Evolutionary conservation across 2,888 invertebrate genomes (phyloP).

Genomic region (Sabatieria punctata): DNA sequence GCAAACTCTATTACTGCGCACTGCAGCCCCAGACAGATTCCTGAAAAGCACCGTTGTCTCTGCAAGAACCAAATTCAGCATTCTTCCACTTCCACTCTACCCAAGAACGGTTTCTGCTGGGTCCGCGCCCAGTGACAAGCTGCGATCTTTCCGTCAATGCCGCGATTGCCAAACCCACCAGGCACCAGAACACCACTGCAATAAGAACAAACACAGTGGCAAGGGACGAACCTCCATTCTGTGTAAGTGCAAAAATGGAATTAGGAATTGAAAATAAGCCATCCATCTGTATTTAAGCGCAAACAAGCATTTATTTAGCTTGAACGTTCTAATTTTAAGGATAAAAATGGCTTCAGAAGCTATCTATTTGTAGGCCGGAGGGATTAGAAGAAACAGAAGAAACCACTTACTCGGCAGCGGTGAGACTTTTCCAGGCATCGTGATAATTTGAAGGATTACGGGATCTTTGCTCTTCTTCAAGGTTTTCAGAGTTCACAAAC

Average conservation of each 20-base stretch:
- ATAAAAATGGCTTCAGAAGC: no score
- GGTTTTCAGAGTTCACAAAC: slow-evolving; percentile 74
- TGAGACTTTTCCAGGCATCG: slow-evolving; percentile 79
- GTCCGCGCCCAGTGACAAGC: slow-evolving; percentile 82
- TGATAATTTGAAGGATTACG: slow-evolving; percentile 67
- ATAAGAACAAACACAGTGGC: no score
- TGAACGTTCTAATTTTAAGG: no score
- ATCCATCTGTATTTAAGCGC: no score
- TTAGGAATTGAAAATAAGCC: no score
- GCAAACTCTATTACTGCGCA: slow-evolving; percentile 89
- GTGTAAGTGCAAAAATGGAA: no score
- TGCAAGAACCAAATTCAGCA: neutral
- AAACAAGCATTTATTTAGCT: no score
- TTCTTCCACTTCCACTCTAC: slow-evolving; percentile 32
- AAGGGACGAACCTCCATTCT: no score
- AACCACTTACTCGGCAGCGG: slow-evolving; percentile 42
- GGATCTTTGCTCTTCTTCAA: slow-evolving; percentile 55
- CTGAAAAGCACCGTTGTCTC: no score
- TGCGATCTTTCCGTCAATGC: slow-evolving; percentile 84
- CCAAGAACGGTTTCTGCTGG: slow-evolving; percentile 73
- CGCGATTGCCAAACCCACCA: slow-evolving; percentile 89
- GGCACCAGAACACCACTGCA: slow-evolving; percentile 78
- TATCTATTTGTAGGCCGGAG: no score
- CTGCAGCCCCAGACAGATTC: slow-evolving; percentile 94
- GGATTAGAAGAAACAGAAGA: no score